A percentile compares a stretch with the other conserved stretches of the same genome.
Conservation (phyloP, 1,140 invertebrate species). For the Diuraphis noxia region DNA sequence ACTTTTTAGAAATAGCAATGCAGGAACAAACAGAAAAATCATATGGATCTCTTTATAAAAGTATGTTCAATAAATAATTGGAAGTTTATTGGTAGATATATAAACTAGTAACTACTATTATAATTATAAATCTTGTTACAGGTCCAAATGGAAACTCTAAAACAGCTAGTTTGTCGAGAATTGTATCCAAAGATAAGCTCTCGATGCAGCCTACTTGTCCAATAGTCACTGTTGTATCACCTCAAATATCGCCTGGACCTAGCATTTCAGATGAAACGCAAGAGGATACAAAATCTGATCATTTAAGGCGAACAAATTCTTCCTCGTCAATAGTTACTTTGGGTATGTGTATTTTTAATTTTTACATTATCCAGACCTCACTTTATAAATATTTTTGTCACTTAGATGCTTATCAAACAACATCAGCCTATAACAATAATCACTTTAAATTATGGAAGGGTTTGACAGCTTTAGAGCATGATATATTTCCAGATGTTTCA, state of each 20-base stretch:
- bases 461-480: conserved; percentile 73
- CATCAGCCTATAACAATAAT: conserved; percentile 64
- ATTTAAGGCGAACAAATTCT: conserved; percentile 33
- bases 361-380: not conserved
- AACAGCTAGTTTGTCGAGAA: not conserved
- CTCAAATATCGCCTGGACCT: not conserved
- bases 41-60: conserved; percentile 43
- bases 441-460: conserved; percentile 86
- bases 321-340: conserved; percentile 55
- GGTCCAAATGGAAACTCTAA: conserved; percentile 13
- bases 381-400: not conserved
- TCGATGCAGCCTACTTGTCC: not conserved
- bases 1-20: conserved; percentile 79
- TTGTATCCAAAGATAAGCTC: conserved; percentile 9
- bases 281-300: conserved; percentile 29
- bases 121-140: not conserved
- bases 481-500: conserved; percentile 82
- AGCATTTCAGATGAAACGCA: conserved; percentile 19
- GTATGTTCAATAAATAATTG: not conserved
- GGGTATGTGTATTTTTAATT: conserved; percentile 62
- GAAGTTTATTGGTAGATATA: not conserved
- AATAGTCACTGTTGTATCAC: conserved; percentile 16
- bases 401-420: conserved; percentile 26
- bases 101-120: not conserved
- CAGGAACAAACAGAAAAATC: conserved; percentile 62